Evolutionary conservation across 2,797 vertebrate species (phyloP), one percentile per base, ranked within the genome.

Genomic region (Siniperca undulata): DNA sequence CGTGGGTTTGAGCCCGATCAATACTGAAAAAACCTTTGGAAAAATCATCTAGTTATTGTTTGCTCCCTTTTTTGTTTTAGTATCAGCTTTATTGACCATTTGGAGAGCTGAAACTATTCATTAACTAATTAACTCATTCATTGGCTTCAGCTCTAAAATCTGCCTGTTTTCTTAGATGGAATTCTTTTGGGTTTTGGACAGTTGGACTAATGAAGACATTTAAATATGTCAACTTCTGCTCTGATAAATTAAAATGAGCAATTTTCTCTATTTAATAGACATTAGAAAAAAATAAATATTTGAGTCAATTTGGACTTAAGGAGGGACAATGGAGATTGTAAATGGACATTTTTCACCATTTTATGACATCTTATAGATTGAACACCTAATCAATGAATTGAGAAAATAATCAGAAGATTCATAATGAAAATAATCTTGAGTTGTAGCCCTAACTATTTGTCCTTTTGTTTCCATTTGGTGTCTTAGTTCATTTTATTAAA

Each of bases 21-120:
- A 42, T 0, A 62, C 2, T 7, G 24, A 22, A 42, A 87, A 42
- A 68, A 91, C 71, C 95, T 96, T 52, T 30, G 58, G 69, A 10
- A 2, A 53, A 68, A 58, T 6, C 17, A 75, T 34, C 20, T 20
- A 2, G 14, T 3, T 48, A 62, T 60, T 2, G 14, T 36, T 74
- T 27, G 20, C 11, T 46, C 4, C 12, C 8, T 20, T 76, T 30
- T 5, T 38, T 5, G 34, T 44, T 40, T 12, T 6, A 46, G 5
- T 17, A 19, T 27, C 1, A 3, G 17, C 62, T 40, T 24, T 1
- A 6, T 14, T 56, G 14, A 42, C 9, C 11, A 40, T 16, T 66
- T 69, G 0, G 0, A 7, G 40, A 38, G 38, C 10, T 46, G 16
- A 7, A 20, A 20, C 0, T 8, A 48, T 36, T 12, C 3, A 30